Base-by-base conservation (phyloP, 92 coral and sea anemone genomes). In the Scolanthus callimorphus region DNA sequence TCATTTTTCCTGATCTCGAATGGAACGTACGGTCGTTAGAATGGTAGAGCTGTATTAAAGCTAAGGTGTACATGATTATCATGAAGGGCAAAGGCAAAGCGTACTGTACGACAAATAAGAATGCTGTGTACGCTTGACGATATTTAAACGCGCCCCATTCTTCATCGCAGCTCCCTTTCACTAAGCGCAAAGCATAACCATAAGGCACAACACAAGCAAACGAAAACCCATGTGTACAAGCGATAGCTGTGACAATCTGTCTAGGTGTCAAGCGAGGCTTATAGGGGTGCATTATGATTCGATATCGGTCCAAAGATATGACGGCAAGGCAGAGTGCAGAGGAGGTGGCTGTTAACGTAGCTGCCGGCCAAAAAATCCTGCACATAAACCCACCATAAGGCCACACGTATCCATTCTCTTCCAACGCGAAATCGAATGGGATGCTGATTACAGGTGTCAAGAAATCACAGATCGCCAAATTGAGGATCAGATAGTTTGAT, bases 381-480 rank as follows among this genome's bases (percentile, higher is more conserved):
- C 97, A 91, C 66, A 91, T 67, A 4, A 65, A 67, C n/a, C 81
- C 69, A 6, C 89, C 91, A 39, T 78, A 91, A 23, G 73, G 70
- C 97, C 97, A 91, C 11, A 50, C 15, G 61, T 76, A 70, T 1
- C 60, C 77, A 39, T 70, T 76, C 17, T 83, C 82, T 34, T 91
- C 96, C 22, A 87, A 27, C 8, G 97, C 90, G 6, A 91, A 74
- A 70, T 91, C 97, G 63, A 91, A 67, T 0, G 97, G 97, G 22
- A 91, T 91, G 59, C 95, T 91, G 11, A 85, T 26, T 3, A 91
- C 50, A 11, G 97, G 97, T 1, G 96, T 79, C 54, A 88, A 27
- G 20, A 91, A 77, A 74, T 91, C 97, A 60, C 97, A 91, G n/a
- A 91, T 43, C 12, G 96, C 88, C 11, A 91, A 75, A 51, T 91